A percentile compares a stretch with the other conserved stretches of the same genome.
phyloP scores from a whole-genome alignment of 2,113 vertebrate species.

The Symphodus melops region DNA sequence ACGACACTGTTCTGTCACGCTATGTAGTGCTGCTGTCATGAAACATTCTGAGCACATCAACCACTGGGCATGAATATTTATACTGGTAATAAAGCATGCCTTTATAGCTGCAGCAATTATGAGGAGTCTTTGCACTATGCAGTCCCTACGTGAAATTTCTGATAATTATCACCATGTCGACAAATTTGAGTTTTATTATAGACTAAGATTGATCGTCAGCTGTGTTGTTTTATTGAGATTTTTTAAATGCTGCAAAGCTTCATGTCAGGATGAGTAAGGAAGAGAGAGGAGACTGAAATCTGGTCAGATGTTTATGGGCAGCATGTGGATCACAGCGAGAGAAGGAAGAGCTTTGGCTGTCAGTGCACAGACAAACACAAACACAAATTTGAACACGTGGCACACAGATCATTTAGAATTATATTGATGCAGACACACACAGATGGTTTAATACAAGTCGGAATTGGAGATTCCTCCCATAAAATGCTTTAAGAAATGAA shows the following conservation, averaged over 20 bases:
- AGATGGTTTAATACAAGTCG: too few species aligned
- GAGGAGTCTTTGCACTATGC: slow-evolving; percentile 54
- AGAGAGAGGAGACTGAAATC: slow-evolving; percentile 4
- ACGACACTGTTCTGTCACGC: slow-evolving; percentile 64
- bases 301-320: slow-evolving; percentile 13
- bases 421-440: background rate
- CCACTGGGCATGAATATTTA: slow-evolving; percentile 79
- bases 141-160: slow-evolving; percentile 56
- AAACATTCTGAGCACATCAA: slow-evolving; percentile 72
- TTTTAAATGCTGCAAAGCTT: slow-evolving; percentile 37
- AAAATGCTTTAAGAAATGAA: too few species aligned
- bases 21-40: slow-evolving; percentile 49
- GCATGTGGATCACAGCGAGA: slow-evolving; percentile 8
- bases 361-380: slow-evolving; percentile 10
- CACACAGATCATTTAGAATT: background rate
- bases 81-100: slow-evolving; percentile 79
- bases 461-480: too few species aligned
- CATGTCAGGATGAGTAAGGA: slow-evolving; percentile 12
- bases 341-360: slow-evolving; percentile 20
- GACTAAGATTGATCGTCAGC: slow-evolving; percentile 61
- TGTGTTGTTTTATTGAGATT: slow-evolving; percentile 58
- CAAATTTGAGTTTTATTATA: slow-evolving; percentile 72
- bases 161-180: slow-evolving; percentile 71
- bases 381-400: too few species aligned
- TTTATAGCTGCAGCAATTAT: slow-evolving; percentile 77